These are phyloP conservation scores for Lampris incognitus DNA, from an alignment of 2,113 vertebrate species.

Conservation along the genomic window DNA sequence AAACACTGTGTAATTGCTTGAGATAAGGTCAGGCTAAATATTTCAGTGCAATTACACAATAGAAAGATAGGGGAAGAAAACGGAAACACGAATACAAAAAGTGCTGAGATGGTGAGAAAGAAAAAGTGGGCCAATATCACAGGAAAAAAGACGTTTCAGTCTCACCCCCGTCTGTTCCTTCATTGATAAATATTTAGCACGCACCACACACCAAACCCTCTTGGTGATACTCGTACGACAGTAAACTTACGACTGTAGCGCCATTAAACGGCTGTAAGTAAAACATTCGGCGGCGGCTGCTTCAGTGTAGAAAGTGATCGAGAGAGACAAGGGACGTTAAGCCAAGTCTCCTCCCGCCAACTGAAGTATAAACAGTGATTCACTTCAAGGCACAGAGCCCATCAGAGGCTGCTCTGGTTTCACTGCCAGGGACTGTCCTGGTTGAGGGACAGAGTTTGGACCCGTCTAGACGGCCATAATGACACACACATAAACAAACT, in stretches of 20 bases:
- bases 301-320: constrained; percentile 24
- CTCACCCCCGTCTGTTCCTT: no score
- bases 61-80: background rate
- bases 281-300: constrained; percentile 29
- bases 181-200: no score
- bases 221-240: constrained; percentile 16
- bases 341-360: constrained; percentile 44
- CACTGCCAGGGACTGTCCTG: constrained; percentile 58
- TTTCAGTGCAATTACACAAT: background rate
- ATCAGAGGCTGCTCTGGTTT: constrained; percentile 39
- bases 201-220: no score
- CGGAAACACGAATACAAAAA: background rate
- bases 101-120: background rate
- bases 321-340: constrained; percentile 59
- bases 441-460: constrained; percentile 58
- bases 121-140: background rate
- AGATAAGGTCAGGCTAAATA: background rate
- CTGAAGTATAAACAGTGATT: constrained; percentile 68
- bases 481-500: constrained; percentile 64
- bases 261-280: constrained; percentile 26
- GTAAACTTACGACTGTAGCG: constrained; percentile 32
- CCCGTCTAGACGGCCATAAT: constrained; percentile 30
- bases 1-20: background rate
- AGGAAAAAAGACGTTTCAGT: background rate
- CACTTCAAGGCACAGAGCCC: constrained; percentile 51